phyloP scores from a whole-genome alignment of 2,888 invertebrate species.

The Cerceris rybyensis region DNA sequence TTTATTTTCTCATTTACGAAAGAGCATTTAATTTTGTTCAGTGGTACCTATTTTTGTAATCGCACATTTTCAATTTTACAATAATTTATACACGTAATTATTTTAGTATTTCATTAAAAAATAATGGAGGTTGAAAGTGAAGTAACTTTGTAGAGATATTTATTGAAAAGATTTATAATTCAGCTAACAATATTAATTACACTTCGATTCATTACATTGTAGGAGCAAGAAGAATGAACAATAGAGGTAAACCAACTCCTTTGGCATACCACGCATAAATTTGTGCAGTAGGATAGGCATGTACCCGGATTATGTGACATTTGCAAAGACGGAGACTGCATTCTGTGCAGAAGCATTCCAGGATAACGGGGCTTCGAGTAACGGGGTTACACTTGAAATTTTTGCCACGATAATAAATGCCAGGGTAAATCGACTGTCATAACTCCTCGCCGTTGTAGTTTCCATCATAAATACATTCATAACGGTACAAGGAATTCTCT shows the following conservation, averaged over 20 bases:
- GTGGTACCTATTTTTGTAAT: too few species aligned
- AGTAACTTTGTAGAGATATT: too few species aligned
- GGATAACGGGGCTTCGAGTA: conserved; percentile 14
- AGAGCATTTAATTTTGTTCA: too few species aligned
- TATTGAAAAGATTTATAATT: too few species aligned
- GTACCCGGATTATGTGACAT: conserved; percentile 24
- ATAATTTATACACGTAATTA: too few species aligned
- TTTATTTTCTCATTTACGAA: too few species aligned
- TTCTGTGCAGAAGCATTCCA: conserved; percentile 5
- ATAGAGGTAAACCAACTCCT: neutral
- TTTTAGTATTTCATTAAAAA: too few species aligned
- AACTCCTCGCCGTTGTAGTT: neutral
- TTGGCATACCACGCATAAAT: neutral
- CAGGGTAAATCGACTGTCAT: neutral
- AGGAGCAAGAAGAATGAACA: neutral
- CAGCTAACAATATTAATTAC: too few species aligned
- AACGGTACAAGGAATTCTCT: conserved; percentile 14
- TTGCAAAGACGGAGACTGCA: conserved; percentile 14
- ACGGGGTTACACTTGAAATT: conserved; percentile 13
- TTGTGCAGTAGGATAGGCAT: too few species aligned
- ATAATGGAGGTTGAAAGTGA: too few species aligned
- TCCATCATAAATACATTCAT: neutral
- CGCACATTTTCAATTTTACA: too few species aligned
- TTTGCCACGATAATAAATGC: conserved; percentile 14
- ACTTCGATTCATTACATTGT: too few species aligned